Evolutionary conservation across 2,797 vertebrate species (phyloP), one percentile per base, ranked within the genome.

Genomic region (Sparidentex hasta): DNA sequence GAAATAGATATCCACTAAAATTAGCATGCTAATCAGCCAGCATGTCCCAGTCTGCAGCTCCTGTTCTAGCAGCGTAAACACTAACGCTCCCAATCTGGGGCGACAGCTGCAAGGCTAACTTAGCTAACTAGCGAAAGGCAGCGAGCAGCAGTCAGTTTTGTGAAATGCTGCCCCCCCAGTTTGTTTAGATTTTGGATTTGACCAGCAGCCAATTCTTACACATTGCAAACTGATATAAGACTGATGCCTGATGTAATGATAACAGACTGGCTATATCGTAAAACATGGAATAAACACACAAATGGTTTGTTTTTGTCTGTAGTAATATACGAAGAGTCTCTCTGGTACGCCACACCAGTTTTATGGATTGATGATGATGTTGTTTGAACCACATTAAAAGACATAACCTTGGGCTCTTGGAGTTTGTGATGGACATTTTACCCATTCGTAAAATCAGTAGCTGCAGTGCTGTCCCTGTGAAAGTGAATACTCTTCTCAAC

Each of bases 231-330:
- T 38, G 38, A 38, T 38, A 9, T 14, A 52, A 70, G 50, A 66
- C 41, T 62, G 71, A 27, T 12, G 52, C 16, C 50, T 58, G 38
- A 69, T 71, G 64, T 68, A 55, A 78, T 21, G 18, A 20, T n/a
- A 33, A 16, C 17, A 0, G 6, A 48, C 43, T 9, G 11, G 6
- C 11, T 69, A 23, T 23, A 20, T 2, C 46, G 8, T 65, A 13
- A 47, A 14, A 46, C 20, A n/a, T 46, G 23, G 1, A 48, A 12
- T 23, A 44, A 38, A 62, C 52, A 44, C 11, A 11, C 5, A 52
- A 13, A 66, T 62, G 9, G 12, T 61, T 23, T 21, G 44, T 18
- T 29, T 57, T 20, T 27, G 29, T 62, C 62, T 54, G 51, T 9
- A 43, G 21, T 48, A 25, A 54, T 41, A 64, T n/a, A 46, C 6